These are phyloP conservation scores for Euphonia xanthogaster DNA, from an alignment of 2,797 vertebrate genomes.

Conservation along the genomic window DNA sequence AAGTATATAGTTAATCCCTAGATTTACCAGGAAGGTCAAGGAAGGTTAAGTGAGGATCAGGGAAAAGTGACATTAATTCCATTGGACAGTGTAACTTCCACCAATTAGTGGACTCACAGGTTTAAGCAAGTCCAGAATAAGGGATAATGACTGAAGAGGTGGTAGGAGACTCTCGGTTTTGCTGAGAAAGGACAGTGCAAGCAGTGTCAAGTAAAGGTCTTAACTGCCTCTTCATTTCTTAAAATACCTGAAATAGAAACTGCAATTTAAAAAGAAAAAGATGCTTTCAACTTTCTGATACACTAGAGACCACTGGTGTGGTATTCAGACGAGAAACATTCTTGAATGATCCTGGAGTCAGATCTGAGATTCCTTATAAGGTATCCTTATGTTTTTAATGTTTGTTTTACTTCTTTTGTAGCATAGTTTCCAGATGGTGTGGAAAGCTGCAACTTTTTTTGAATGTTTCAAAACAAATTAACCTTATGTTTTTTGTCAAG, in stretches of 20 bases:
- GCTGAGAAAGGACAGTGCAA: neutral
- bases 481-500: neutral
- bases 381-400: slow-evolving; percentile 24
- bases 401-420: neutral
- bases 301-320: neutral
- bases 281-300: neutral
- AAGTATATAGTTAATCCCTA: slow-evolving; percentile 13
- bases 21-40: neutral
- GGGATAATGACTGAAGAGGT: neutral
- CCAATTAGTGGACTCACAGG: neutral
- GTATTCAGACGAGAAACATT: neutral
- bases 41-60: slow-evolving; percentile 25
- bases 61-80: slow-evolving; percentile 43
- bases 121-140: neutral
- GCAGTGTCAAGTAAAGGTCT: neutral
- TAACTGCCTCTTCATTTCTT: neutral
- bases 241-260: neutral
- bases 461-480: neutral
- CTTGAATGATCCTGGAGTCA: neutral
- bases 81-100: neutral
- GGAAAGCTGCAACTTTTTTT: neutral
- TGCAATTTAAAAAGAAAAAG: neutral
- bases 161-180: neutral
- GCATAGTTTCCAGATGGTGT: slow-evolving; percentile 2
- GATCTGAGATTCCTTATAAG: slow-evolving; percentile 40